These are phyloP conservation scores for Ramphastos sulfuratus DNA, from an alignment of 2,113 vertebrate genomes.

Conservation along the genomic window DNA sequence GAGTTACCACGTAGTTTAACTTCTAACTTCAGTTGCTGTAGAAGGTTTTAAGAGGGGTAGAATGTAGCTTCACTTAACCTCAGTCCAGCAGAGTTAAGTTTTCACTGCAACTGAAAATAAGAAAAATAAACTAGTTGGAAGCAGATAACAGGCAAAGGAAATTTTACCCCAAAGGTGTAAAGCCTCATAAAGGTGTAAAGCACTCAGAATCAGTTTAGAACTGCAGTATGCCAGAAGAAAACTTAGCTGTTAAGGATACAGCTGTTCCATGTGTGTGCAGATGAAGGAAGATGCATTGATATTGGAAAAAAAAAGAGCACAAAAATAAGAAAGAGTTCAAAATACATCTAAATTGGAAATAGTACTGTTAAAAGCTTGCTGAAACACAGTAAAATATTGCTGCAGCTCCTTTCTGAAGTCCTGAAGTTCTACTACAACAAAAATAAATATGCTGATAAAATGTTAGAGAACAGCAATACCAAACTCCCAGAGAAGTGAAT, in stretches of 20 bases:
- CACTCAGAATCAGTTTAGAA: neutral
- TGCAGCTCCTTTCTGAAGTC: neutral
- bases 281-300: neutral
- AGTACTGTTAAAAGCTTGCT: neutral
- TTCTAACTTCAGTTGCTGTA: neutral
- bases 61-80: neutral
- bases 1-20: neutral
- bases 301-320: neutral
- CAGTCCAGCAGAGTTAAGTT: neutral
- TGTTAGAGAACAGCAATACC: neutral
- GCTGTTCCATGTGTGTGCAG: neutral
- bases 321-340: neutral
- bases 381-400: neutral
- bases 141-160: neutral
- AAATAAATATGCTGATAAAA: slow-evolving; percentile 19
- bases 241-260: neutral
- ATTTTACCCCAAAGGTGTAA: neutral
- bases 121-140: neutral
- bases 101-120: neutral
- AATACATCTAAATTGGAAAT: neutral
- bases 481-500: neutral
- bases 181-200: neutral
- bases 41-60: neutral
- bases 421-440: neutral
- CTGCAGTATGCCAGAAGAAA: neutral